Percentiles rank a stretch among this genome's conserved stretches.
phyloP scores from a whole-genome alignment of 2,888 invertebrate species.

The Orthosia gracilis region DNA sequence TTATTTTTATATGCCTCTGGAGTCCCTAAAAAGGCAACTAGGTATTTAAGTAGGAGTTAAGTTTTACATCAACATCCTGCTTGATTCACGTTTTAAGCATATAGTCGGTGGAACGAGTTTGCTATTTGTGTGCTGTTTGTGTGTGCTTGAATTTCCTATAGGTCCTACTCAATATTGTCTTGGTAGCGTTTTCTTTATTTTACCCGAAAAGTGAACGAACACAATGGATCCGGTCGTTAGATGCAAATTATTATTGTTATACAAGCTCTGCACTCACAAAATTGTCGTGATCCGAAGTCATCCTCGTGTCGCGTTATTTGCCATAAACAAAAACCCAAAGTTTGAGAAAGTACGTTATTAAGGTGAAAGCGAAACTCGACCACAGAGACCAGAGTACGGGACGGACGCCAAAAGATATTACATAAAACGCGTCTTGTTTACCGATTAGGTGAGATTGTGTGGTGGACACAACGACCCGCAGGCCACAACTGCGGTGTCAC shows the following conservation, averaged over 20 bases:
- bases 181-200: slow-evolving; percentile 5
- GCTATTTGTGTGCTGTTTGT: no score
- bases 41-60: no score
- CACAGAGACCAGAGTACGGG: slow-evolving; percentile 75
- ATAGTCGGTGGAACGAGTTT: no score
- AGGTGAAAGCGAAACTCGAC: slow-evolving; percentile 86
- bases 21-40: background rate
- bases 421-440: slow-evolving; percentile 83
- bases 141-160: no score
- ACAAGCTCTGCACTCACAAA: slow-evolving; percentile 40
- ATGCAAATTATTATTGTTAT: slow-evolving; percentile 55
- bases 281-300: slow-evolving; percentile 60
- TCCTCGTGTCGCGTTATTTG: slow-evolving; percentile 60
- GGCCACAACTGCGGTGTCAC: slow-evolving; percentile 53
- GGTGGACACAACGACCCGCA: slow-evolving; percentile 62
- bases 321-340: slow-evolving; percentile 74
- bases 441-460: slow-evolving; percentile 82
- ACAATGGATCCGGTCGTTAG: slow-evolving; percentile 65
- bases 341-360: slow-evolving; percentile 85
- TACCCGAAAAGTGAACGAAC: background rate
- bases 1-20: no score
- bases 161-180: background rate
- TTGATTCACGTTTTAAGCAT: no score
- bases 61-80: background rate
- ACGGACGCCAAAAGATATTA: slow-evolving; percentile 82